Conservation (phyloP, 2,113 vertebrate genomes). For the Bagarius yarrelli region DNA sequence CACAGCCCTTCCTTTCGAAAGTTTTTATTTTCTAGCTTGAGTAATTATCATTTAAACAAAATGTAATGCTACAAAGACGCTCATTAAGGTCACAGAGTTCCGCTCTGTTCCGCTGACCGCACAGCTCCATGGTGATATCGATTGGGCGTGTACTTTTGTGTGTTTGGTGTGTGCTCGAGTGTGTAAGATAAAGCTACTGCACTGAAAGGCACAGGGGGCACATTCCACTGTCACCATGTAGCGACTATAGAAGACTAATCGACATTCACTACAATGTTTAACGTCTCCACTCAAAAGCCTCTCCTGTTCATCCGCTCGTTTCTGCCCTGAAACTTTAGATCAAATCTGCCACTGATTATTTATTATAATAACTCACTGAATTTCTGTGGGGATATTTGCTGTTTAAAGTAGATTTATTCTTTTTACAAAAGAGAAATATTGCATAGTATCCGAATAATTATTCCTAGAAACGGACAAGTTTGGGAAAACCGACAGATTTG, state of each 20-base stretch:
- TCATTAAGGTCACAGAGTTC: conserved; percentile 43
- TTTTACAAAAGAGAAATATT: background rate
- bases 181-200: conserved; percentile 21
- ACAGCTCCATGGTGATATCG: conserved; percentile 2
- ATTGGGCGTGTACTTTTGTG: background rate
- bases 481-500: background rate
- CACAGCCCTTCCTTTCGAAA: background rate
- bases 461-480: background rate
- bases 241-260: background rate
- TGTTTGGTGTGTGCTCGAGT: background rate
- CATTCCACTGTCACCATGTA: conserved; percentile 57
- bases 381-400: conserved; percentile 12
- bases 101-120: background rate
- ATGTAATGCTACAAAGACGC: background rate
- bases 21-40: background rate
- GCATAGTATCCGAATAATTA: background rate
- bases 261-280: background rate
- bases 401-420: conserved; percentile 29
- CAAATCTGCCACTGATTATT: background rate
- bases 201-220: conserved; percentile 48
- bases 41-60: background rate
- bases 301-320: background rate
- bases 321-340: background rate
- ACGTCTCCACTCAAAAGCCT: background rate
- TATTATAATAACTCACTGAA: background rate